Base-by-base conservation (phyloP, 2,888 invertebrate species). In the Acrobeloides nanus region DNA sequence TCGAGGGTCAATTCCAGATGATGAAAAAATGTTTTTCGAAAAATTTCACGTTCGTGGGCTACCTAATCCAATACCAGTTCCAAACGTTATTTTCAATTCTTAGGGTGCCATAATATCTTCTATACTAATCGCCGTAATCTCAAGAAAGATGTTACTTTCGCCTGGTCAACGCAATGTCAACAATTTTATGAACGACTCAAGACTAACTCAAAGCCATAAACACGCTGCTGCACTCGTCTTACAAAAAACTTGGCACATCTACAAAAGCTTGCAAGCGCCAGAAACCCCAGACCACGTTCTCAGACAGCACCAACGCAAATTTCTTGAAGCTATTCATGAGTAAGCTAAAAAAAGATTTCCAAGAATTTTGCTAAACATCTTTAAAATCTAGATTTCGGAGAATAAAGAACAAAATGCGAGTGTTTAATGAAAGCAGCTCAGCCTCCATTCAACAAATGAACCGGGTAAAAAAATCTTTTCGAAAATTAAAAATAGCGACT, bases 151-250 rank as follows among this genome's bases (percentile, higher is more conserved):
- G 17, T 27, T 26, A 80, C 83, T 97, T 77, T 89, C 92, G 74
- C 34, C 24, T 17, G 57, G 63, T 20, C 63, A 60, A 32, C 93
- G 95, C 81, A 95, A 97, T 81, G 97, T 97, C 75, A 97, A 97
- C 81, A 95, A 95, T 82, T 97, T 97, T 80, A 97, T 97, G 95
- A 95, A 95, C 90, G 97, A 97, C 80, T 95, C 95, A 76, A 93
- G 95, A 81, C 83, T 97, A 78, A 90, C 92, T 72, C 93, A 95
- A 82, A 62, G 95, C 92, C 82, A 97, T 80, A 97, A 99, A 84
- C 92, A 97, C 80, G 90, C 95, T 64, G 97, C 97, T 62, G 97
- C 97, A 59, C 93, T 97, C 79, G 97, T 99, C 68, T 82, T 97
- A 66, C 83, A 97, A 72, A 95, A 99, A 81, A 97, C 97, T 68